A percentile compares a stretch with the other conserved stretches of the same genome.
Evolutionary conservation across 64 coral and sea anemone species (phyloP).

Genomic region (Pocillopora verrucosa): DNA sequence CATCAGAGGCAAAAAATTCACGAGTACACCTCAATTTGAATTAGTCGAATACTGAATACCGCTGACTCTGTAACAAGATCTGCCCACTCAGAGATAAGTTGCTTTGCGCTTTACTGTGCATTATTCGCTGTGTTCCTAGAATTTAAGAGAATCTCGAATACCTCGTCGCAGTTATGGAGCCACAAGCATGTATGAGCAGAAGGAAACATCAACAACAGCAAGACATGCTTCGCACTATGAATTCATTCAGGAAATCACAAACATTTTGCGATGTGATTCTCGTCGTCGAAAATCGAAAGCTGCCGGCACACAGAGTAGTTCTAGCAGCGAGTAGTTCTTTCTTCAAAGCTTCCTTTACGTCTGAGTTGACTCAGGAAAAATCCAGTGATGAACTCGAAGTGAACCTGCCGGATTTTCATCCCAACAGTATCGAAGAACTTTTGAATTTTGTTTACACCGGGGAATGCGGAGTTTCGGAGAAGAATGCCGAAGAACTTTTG

Average conservation of each 20-base stretch:
- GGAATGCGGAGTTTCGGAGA: neutral
- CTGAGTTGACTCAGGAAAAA: slow-evolving; percentile 6
- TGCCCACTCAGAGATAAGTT: too few species aligned
- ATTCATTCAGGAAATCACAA: slow-evolving; percentile 21
- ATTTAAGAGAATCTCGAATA: neutral
- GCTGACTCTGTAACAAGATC: neutral
- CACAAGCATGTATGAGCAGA: neutral
- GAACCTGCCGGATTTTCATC: neutral
- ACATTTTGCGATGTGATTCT: slow-evolving; percentile 36
- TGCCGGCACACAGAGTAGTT: slow-evolving; percentile 17
- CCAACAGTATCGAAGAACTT: neutral
- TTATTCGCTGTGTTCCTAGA: neutral
- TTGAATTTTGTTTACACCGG: slow-evolving; percentile 33
- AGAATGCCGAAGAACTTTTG: slow-evolving; percentile 1
- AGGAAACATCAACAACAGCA: neutral
- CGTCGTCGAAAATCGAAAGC: neutral
- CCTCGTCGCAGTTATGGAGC: neutral
- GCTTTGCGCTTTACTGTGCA: neutral
- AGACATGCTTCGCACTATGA: slow-evolving; percentile 14
- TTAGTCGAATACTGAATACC: neutral
- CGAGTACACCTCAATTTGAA: too few species aligned
- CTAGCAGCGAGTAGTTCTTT: slow-evolving; percentile 15
- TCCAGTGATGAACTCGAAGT: neutral
- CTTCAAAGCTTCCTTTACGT: slow-evolving; percentile 22
- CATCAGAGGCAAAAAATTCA: too few species aligned